These are phyloP conservation scores for Anodontia alba DNA, from an alignment of 2,888 invertebrate genomes.

Conservation along the genomic window DNA sequence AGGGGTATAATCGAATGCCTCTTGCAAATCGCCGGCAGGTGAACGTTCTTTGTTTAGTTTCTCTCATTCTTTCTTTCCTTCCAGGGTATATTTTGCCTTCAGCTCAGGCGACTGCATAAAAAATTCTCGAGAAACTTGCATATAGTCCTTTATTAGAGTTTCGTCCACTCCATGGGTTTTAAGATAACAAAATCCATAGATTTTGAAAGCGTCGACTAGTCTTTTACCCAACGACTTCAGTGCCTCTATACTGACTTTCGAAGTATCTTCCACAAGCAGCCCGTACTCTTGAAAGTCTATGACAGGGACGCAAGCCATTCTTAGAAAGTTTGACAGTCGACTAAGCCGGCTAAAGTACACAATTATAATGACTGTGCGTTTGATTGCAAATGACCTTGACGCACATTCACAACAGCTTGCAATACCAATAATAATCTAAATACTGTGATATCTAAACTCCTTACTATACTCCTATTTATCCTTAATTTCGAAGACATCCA, in stretches of 20 bases:
- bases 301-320: neutral
- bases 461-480: no score
- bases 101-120: conserved; percentile 40
- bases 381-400: no score
- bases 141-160: neutral
- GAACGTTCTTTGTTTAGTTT: neutral
- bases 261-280: neutral
- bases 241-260: neutral
- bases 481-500: no score
- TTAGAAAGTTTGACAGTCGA: no score
- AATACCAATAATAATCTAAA: no score
- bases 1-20: neutral
- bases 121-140: conserved; percentile 28
- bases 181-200: conserved; percentile 40
- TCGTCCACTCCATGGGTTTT: conserved; percentile 48
- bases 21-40: neutral
- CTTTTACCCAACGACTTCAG: conserved; percentile 10
- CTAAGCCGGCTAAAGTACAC: no score
- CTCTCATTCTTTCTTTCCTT: conserved; percentile 5
- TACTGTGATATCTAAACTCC: no score
- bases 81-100: conserved; percentile 30
- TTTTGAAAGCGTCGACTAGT: conserved; percentile 25
- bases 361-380: no score
- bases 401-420: no score
- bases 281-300: neutral